Evolutionary conservation across 2,113 vertebrate genomes (phyloP).

Genomic region (Carassius carassius): DNA sequence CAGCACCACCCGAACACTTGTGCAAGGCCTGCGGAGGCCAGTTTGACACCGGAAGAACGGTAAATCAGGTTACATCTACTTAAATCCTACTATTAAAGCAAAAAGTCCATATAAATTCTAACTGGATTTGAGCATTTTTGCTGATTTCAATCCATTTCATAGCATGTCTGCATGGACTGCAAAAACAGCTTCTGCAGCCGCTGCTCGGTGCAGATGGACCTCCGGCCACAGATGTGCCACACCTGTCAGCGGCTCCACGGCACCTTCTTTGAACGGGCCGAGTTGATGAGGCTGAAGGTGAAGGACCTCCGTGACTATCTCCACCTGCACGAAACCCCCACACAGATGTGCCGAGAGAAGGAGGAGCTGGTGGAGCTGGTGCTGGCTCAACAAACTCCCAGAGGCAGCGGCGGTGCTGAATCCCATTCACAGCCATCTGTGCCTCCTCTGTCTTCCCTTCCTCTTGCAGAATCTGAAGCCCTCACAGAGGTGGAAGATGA

Average conservation of each 20-base stretch:
- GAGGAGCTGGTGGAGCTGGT: slow-evolving; percentile 87
- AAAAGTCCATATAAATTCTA: neutral
- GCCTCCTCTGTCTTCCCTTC: slow-evolving; percentile 41
- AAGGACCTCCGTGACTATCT: slow-evolving; percentile 87
- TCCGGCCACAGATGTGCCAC: slow-evolving; percentile 77
- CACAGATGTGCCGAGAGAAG: slow-evolving; percentile 85
- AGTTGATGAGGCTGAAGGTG: slow-evolving; percentile 89
- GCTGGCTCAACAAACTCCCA: slow-evolving; percentile 75
- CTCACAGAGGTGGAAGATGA: slow-evolving; percentile 45
- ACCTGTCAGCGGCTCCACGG: slow-evolving; percentile 81
- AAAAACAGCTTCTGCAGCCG: slow-evolving; percentile 81
- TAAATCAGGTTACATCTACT: slow-evolving; percentile 58
- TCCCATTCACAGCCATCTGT: neutral
- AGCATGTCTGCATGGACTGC: slow-evolving; percentile 86
- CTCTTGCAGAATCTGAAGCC: slow-evolving; percentile 30
- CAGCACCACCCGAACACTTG: slow-evolving; percentile 73
- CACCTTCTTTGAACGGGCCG: slow-evolving; percentile 80
- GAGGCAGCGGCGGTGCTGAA: slow-evolving; percentile 34
- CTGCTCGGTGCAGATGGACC: slow-evolving; percentile 75
- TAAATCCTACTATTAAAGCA: neutral
- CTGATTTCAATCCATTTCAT: slow-evolving; percentile 17
- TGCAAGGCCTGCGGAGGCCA: slow-evolving; percentile 81
- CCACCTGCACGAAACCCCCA: slow-evolving; percentile 82
- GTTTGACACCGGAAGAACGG: slow-evolving; percentile 74
- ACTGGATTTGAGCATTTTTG: neutral